Evolutionary conservation across 2,113 vertebrate genomes (phyloP), one percentile per base, ranked within the genome.

Genomic region (Haemorhous mexicanus): DNA sequence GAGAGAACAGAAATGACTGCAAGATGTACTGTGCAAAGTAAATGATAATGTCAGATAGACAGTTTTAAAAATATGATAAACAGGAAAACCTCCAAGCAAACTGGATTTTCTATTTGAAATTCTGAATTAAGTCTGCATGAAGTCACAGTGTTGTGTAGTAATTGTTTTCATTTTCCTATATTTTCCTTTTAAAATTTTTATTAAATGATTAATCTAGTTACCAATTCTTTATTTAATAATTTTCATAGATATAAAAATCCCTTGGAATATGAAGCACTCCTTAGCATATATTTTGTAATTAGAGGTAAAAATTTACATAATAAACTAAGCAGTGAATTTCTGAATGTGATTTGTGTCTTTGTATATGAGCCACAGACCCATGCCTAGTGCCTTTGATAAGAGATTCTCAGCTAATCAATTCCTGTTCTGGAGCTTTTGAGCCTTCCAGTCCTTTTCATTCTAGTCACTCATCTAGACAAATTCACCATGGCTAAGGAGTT

Each of bases 221-320:
- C 23, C 18, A 68, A 46, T 74, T 95, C 61, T 49, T 7, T 59
- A 79, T 59, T 91, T 91, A 79, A 68, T 92, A 0, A 75, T 93
- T 81, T 90, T 69, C 49, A 68, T 41, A 39, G 47, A 78, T 9
- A 84, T 90, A 43, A 86, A 92, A 94, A 92, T 92, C 53, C 49
- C n/a, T 84, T 75, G 28, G 69, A 95, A 70, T 89, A 75, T 79
- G 76, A 84, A 87, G 41, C 13, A 66, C 43, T 84, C 30, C 39
- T 91, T 90, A 78, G 49, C 67, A 87, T 81, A 19, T 89, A 55
- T 89, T 92, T 88, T 92, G 33, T 68, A 95, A 90, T 90, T 82
- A 92, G 52, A 46, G 84, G 70, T 76, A 84, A 92, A 84, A 84
- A 94, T 84, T 77, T 84, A 44, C 66, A 46, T 89, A 90, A 86